Conservation (phyloP, 1,140 invertebrate species). For the Aethina tumida region DNA sequence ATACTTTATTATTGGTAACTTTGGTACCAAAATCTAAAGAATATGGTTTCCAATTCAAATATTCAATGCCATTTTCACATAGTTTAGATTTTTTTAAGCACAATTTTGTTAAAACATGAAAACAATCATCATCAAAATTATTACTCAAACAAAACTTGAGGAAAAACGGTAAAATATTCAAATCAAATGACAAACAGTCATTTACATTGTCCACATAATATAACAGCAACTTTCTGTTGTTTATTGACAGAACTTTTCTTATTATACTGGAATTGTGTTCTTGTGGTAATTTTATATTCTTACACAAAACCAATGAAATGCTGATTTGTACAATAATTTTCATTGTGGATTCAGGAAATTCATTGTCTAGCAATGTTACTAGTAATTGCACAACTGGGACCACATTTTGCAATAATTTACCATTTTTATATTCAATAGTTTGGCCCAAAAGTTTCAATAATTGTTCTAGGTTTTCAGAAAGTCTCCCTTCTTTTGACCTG, state of each 20-base stretch:
- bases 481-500: constrained; percentile 17
- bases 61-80: constrained; percentile 44
- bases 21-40: constrained; percentile 44
- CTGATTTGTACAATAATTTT: constrained; percentile 45
- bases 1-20: constrained; percentile 32
- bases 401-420: constrained; percentile 50
- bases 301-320: constrained; percentile 47
- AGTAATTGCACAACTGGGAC: constrained; percentile 39
- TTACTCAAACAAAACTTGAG: constrained; percentile 48
- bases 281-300: constrained; percentile 53
- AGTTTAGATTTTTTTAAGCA: constrained; percentile 55
- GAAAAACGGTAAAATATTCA: constrained; percentile 59
- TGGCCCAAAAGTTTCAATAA: constrained; percentile 48
- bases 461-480: constrained; percentile 30
- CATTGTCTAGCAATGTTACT: constrained; percentile 38
- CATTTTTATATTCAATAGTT: constrained; percentile 50
- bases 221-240: constrained; percentile 44
- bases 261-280: constrained; percentile 55
- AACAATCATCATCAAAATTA: constrained; percentile 43
- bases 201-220: constrained; percentile 54
- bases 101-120: constrained; percentile 53
- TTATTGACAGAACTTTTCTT: constrained; percentile 46
- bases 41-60: constrained; percentile 54
- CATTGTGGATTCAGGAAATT: constrained; percentile 41
- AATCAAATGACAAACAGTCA: constrained; percentile 59